These are phyloP conservation scores for Merluccius polli DNA, from an alignment of 2,797 vertebrate species.

Conservation along the genomic window DNA sequence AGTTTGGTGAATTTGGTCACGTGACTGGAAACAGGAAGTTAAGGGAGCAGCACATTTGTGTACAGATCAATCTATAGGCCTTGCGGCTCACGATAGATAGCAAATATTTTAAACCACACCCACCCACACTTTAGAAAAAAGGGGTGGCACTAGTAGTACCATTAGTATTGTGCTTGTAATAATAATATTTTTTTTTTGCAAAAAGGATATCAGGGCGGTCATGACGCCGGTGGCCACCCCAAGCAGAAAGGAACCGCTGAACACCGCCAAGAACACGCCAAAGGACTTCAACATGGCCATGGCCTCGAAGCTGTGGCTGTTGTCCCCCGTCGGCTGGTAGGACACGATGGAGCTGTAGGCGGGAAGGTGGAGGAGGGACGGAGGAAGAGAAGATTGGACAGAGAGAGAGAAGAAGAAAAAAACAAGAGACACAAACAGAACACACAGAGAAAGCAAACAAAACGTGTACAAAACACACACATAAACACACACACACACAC, in stretches of 20 bases:
- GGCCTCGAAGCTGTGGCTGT: constrained; percentile 93
- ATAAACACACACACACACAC: background rate
- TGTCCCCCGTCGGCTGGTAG: constrained; percentile 90
- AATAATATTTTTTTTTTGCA: background rate
- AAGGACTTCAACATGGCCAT: constrained; percentile 92
- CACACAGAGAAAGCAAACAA: constrained; percentile 1
- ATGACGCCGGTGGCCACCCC: constrained; percentile 91
- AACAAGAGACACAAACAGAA: constrained; percentile 8
- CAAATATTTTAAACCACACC: background rate
- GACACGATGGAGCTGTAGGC: constrained; percentile 86
- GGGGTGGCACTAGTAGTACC: background rate
- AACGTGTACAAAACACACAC: background rate
- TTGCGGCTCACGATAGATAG: background rate
- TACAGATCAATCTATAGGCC: background rate
- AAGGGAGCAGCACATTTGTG: constrained; percentile 34
- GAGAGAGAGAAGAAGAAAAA: background rate
- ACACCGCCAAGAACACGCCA: constrained; percentile 90
- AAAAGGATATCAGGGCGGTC: constrained; percentile 93
- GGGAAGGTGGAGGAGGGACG: background rate
- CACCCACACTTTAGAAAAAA: background rate
- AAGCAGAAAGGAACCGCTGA: constrained; percentile 94
- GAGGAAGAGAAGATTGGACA: constrained; percentile 14
- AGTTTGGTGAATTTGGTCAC: constrained; percentile 98
- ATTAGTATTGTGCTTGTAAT: background rate
- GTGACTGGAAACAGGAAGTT: constrained; percentile 62